phyloP scores from a whole-genome alignment of 2,888 invertebrate species.

The Lepidocyrtoides sp. region DNA sequence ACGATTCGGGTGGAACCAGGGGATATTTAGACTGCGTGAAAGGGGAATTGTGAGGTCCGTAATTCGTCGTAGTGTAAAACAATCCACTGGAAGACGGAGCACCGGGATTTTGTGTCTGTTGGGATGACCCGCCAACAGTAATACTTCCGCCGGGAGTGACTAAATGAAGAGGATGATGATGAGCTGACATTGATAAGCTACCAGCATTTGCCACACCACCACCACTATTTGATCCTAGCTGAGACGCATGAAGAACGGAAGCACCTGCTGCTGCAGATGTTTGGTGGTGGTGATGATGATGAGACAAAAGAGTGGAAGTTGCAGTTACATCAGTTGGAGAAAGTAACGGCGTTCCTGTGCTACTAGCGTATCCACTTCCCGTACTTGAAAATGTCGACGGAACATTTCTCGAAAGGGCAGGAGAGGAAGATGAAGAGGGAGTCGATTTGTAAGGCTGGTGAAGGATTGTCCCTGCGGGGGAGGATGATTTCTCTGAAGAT shows the following conservation, averaged over 20 bases:
- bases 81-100: slow-evolving; percentile 79
- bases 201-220: slow-evolving; percentile 22
- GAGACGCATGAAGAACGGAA: slow-evolving; percentile 60
- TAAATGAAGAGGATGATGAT: slow-evolving; percentile 67
- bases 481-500: slow-evolving; percentile 52
- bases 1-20: slow-evolving; percentile 84
- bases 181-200: slow-evolving; percentile 63
- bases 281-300: slow-evolving; percentile 49
- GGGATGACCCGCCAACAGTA: slow-evolving; percentile 54
- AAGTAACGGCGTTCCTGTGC: slow-evolving; percentile 69
- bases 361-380: slow-evolving; percentile 73
- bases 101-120: slow-evolving; percentile 71
- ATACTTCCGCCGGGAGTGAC: slow-evolving; percentile 71
- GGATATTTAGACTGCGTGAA: slow-evolving; percentile 84
- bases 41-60: slow-evolving; percentile 82
- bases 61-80: slow-evolving; percentile 77
- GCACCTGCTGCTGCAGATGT: slow-evolving; percentile 14
- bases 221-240: slow-evolving; percentile 39
- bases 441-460: slow-evolving; percentile 85
- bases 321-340: slow-evolving; percentile 59
- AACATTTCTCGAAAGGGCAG: slow-evolving; percentile 67
- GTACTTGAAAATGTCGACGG: slow-evolving; percentile 63
- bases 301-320: slow-evolving; percentile 19
- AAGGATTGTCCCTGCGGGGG: slow-evolving; percentile 78
- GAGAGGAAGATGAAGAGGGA: slow-evolving; percentile 68